Percentiles rank a stretch among this genome's conserved stretches.
Evolutionary conservation across 2,888 invertebrate species (phyloP).

Genomic region (Phymatocera aterrima): DNA sequence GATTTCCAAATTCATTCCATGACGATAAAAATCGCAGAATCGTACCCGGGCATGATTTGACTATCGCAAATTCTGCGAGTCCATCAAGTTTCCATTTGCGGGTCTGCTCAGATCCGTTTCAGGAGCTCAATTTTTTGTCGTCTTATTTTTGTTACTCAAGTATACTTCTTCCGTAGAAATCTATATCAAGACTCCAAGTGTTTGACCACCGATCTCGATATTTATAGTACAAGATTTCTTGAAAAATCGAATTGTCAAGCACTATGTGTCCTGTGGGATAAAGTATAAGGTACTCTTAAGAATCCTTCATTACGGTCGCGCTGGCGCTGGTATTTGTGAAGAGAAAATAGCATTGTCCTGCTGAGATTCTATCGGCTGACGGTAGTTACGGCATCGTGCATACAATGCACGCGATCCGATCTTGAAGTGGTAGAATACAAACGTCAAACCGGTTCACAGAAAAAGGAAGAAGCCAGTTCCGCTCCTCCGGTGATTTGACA

Average conservation of each 20-base stretch:
- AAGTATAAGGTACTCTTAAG: not conserved
- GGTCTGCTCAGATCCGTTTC: not conserved
- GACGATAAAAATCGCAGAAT: not conserved
- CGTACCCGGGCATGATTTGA: not conserved
- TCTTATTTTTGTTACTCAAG: too few relatives aligned
- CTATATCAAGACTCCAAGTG: too few relatives aligned
- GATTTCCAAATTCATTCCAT: not conserved
- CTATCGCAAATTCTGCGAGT: not conserved
- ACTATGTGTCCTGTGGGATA: too few relatives aligned
- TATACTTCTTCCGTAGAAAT: too few relatives aligned
- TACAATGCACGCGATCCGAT: not conserved
- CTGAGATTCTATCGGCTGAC: slow-evolving; percentile 25
- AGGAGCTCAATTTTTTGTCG: not conserved
- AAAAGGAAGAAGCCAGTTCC: slow-evolving; percentile 5
- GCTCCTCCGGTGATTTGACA: not conserved
- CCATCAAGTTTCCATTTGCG: slow-evolving; percentile 1
- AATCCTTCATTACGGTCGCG: not conserved
- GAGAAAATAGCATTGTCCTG: not conserved
- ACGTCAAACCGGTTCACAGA: slow-evolving; percentile 11
- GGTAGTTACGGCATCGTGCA: slow-evolving; percentile 20
- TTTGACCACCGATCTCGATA: too few relatives aligned
- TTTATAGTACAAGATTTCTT: not conserved
- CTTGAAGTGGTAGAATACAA: not conserved
- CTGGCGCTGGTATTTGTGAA: not conserved
- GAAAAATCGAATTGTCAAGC: not conserved